Base-by-base conservation (phyloP, 2,888 invertebrate species). In the Gasteruption jaculator region DNA sequence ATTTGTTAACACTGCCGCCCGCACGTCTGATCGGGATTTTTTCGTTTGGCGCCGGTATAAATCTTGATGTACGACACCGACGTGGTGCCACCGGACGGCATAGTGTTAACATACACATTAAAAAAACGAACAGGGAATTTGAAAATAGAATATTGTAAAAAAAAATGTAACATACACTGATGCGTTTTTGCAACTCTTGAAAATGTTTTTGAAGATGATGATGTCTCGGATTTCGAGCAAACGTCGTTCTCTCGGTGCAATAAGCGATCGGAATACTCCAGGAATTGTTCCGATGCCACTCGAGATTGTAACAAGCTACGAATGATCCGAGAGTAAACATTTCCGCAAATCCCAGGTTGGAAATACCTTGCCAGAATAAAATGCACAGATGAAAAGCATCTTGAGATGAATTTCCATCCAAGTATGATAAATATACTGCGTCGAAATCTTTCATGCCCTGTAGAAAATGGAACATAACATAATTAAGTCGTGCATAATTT, bases 251-350 rank as follows among this genome's bases (percentile, higher is more conserved):
- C 50, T 85, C 83, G 3, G 80, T 81, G 2, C 77, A 83, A 42
- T 80, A 72, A 35, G 78, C 79, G 20, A 77, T 74, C 1, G 76
- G 77, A 57, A 83, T 75, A 50, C 65, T 73, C 38, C 73, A 72
- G 3, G 74, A 68, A 45, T 76, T 74, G 56, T 75, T 63, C 6
- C 61, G 58, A 48, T 79, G 69, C 71, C 78, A 79, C 61, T 81
- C 76, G 38, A 86, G 74, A 76, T 86, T 86, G 11, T 74, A 73
- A 53, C 79, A 77, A 1, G 76, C 74, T 2, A 85, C 65, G 5
- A 78, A 57, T 45, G 79, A 75, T 1, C 82, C 80, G 0, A 73
- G 72, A 21, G 76, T 74, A 4, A 85, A 57, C 14, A 80, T 67
- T 46, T 81, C 82, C 48, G 75, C 63, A 37, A 73, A 72, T 21